These are phyloP conservation scores for Cheilinus undulatus DNA, from an alignment of 2,113 vertebrate genomes.

Conservation along the genomic window DNA sequence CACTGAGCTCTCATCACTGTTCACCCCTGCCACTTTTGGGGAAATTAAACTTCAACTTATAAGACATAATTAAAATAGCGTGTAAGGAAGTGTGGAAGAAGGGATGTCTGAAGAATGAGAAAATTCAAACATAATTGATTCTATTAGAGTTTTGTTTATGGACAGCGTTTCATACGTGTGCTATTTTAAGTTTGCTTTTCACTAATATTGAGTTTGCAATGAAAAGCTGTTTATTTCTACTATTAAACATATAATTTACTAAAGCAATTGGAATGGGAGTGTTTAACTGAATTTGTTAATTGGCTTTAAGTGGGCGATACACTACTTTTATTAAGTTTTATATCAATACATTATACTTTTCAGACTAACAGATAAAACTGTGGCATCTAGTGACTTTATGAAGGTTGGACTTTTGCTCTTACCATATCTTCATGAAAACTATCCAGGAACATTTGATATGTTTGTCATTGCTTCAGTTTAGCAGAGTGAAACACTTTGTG, in stretches of 20 bases:
- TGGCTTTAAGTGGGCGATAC: neutral
- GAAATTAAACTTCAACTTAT: neutral
- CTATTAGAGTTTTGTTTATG: no score
- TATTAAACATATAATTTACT: no score
- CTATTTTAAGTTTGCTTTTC: no score
- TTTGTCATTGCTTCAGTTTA: constrained; percentile 17
- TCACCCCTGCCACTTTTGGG: constrained; percentile 5
- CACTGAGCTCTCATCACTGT: constrained; percentile 24
- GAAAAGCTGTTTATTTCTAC: no score
- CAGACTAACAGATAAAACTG: no score
- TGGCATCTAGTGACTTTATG: constrained; percentile 5
- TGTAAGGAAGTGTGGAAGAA: neutral
- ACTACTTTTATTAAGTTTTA: neutral
- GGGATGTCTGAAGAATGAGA: neutral
- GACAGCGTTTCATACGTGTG: no score
- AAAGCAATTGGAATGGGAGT: no score
- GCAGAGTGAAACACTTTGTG: constrained; percentile 39
- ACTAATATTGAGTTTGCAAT: no score
- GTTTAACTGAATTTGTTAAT: no score
- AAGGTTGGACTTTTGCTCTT: constrained; percentile 17
- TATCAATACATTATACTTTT: no score
- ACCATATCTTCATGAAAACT: neutral
- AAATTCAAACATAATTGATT: no score
- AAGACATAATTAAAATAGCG: neutral
- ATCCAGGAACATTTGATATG: neutral